Conservation (phyloP, 2,113 vertebrate genomes). For the Osmerus mordax region DNA sequence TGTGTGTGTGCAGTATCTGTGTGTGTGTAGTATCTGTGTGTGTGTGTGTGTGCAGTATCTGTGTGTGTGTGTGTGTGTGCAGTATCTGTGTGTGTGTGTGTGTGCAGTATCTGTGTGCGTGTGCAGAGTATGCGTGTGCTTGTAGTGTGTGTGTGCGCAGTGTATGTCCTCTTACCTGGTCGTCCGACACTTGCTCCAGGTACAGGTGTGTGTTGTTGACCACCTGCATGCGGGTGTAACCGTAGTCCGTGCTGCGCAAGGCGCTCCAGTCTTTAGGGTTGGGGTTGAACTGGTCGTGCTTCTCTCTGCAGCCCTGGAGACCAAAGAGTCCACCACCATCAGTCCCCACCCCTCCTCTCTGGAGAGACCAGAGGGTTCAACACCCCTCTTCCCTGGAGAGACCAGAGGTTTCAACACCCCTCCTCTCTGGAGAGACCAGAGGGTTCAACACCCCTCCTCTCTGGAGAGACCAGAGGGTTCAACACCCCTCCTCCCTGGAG, state of each 20-base stretch:
- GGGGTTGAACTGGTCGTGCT: constrained; percentile 75
- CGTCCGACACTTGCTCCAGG: constrained; percentile 86
- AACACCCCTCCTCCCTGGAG: no score
- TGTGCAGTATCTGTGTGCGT: neutral
- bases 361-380: no score
- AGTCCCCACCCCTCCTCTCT: neutral
- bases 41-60: neutral
- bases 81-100: neutral
- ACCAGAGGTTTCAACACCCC: no score
- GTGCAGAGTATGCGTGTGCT: neutral
- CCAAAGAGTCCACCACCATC: neutral
- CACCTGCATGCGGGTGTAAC: constrained; percentile 79
- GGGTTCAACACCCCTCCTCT: no score
- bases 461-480: no score
- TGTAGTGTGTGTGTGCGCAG: no score
- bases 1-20: neutral
- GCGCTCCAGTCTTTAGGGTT: constrained; percentile 81
- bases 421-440: no score
- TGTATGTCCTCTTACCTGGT: constrained; percentile 71
- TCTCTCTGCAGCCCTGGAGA: constrained; percentile 82
- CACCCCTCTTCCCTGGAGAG: no score
- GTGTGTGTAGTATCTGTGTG: neutral
- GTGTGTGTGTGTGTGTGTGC: neutral
- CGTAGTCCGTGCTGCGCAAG: constrained; percentile 79
- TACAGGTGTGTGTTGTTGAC: constrained; percentile 79